These are phyloP conservation scores for Palythoa heliodiscus DNA, from an alignment of 92 coral and sea anemone genomes.

Conservation along the genomic window DNA sequence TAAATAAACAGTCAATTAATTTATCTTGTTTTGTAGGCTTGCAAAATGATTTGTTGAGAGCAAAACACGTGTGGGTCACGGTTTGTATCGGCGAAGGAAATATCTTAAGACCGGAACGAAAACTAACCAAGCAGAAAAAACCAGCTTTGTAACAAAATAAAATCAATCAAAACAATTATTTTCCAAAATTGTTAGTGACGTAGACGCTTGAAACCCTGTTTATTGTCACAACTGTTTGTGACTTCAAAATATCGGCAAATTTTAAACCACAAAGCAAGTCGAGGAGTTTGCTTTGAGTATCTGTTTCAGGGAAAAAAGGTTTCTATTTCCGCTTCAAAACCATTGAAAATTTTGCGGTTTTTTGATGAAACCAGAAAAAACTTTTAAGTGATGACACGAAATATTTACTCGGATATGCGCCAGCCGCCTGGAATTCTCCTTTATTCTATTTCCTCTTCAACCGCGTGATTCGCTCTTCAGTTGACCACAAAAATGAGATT, in stretches of 20 bases:
- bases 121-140: not conserved
- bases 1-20: slow-evolving; percentile 35
- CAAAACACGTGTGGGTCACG: not conserved
- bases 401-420: not conserved
- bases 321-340: slow-evolving; percentile 18
- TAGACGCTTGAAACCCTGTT: not conserved
- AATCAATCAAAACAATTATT: too few species aligned
- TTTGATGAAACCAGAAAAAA: not conserved
- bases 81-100: not conserved
- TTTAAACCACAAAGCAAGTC: not conserved
- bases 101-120: not conserved
- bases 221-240: not conserved
- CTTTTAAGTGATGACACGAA: slow-evolving; percentile 1
- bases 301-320: not conserved
- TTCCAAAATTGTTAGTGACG: not conserved
- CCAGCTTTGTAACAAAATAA: not conserved
- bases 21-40: slow-evolving; percentile 7
- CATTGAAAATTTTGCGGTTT: slow-evolving; percentile 16
- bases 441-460: not conserved
- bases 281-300: not conserved
- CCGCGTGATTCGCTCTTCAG: not conserved
- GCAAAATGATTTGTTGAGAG: slow-evolving; percentile 16
- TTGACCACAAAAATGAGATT: slow-evolving; percentile 7
- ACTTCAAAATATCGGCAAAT: slow-evolving; percentile 7
- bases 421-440: slow-evolving; percentile 18